These are phyloP conservation scores for Ictalurus punctatus DNA, from an alignment of 2,113 vertebrate species.

Conservation along the genomic window DNA sequence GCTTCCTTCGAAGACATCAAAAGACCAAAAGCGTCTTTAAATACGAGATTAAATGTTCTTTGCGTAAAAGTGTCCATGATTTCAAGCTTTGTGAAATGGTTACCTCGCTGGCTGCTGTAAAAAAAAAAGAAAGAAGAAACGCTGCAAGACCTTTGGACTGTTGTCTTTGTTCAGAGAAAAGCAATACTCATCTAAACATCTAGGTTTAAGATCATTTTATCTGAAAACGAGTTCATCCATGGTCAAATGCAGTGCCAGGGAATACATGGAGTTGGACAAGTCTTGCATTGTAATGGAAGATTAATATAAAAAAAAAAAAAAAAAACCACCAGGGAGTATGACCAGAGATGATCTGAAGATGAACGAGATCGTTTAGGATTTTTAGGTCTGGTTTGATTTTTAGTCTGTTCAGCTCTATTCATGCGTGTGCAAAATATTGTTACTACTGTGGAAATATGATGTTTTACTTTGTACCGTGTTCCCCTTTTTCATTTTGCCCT, in stretches of 20 bases:
- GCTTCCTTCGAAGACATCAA: too few relatives aligned
- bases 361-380: not conserved
- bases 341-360: not conserved
- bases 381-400: not conserved
- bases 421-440: not conserved
- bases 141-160: not conserved
- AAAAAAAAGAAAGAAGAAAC: not conserved
- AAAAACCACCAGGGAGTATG: not conserved
- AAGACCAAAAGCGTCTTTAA: not conserved
- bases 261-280: not conserved
- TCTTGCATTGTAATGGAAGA: not conserved
- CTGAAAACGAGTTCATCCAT: not conserved
- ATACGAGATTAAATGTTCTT: not conserved
- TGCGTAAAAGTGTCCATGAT: not conserved
- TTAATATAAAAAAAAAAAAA: not conserved
- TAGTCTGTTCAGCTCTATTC: not conserved
- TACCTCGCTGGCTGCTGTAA: not conserved
- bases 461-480: not conserved
- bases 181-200: not conserved
- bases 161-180: not conserved
- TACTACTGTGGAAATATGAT: not conserved
- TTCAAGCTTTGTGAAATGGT: not conserved
- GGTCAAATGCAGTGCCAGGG: not conserved
- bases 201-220: not conserved
- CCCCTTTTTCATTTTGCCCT: not conserved